These are phyloP conservation scores for Hipparchia sbordonii DNA, from an alignment of 2,888 invertebrate genomes.

Conservation along the genomic window DNA sequence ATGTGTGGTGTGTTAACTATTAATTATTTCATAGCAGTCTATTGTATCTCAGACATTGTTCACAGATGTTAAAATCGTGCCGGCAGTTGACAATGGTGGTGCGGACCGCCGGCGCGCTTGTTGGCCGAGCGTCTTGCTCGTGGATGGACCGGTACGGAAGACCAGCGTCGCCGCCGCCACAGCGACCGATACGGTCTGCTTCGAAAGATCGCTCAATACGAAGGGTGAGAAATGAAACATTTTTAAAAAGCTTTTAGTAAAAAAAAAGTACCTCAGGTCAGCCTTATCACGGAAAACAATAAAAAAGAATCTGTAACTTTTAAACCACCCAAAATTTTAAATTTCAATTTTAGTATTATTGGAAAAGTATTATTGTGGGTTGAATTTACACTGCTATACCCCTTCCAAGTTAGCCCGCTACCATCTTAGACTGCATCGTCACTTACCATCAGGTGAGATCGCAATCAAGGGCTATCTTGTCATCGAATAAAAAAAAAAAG, in stretches of 20 bases:
- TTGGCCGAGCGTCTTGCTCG: slow-evolving; percentile 92
- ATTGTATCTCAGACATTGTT: slow-evolving; percentile 1
- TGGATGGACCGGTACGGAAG: slow-evolving; percentile 97
- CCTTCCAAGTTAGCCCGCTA: too few species aligned
- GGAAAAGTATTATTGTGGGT: too few species aligned
- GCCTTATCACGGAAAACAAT: background rate
- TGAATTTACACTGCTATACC: too few species aligned
- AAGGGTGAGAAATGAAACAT: slow-evolving; percentile 74
- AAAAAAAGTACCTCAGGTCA: background rate
- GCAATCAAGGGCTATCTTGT: too few species aligned
- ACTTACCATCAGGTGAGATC: too few species aligned
- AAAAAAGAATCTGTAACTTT: background rate
- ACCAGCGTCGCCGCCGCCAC: slow-evolving; percentile 90
- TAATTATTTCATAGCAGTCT: background rate
- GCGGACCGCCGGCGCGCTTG: slow-evolving; percentile 89
- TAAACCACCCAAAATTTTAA: too few species aligned
- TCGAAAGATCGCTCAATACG: slow-evolving; percentile 86
- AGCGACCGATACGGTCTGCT: slow-evolving; percentile 70
- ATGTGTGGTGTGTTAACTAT: too few species aligned
- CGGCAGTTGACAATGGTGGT: slow-evolving; percentile 95
- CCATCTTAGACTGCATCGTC: too few species aligned
- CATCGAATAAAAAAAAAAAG: too few species aligned
- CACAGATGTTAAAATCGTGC: slow-evolving; percentile 94
- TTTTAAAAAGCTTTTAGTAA: background rate
- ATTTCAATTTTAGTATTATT: too few species aligned